Base-by-base conservation (phyloP, 2,888 invertebrate species). In the Pterostichus madidus region DNA sequence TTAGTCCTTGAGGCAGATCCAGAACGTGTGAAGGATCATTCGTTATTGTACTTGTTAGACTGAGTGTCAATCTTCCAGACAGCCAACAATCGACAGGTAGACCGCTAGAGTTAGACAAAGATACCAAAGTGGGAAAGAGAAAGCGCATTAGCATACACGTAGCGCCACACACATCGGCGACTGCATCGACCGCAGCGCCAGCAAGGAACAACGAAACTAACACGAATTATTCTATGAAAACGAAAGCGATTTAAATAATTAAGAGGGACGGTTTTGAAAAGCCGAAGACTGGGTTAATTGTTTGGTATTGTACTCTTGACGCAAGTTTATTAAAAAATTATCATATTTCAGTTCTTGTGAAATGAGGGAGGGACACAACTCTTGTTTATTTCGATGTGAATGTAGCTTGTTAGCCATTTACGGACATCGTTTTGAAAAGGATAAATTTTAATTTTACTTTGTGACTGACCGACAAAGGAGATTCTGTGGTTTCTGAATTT, bases 291-390 rank as follows among this genome's bases (percentile, higher is more conserved):
- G 56, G 17, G 56, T 56, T 56, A 56, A 56, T 56, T 56, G 56
- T 56, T 56, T 56, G 56, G 44, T 71, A 71, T 71, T 71, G 68
- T 71, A 44, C 39, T 71, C 39, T 39, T 71, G 68, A 71, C 68
- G 39, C 17, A 71, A 15, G 44, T 17, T 71, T 71, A 71, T 71
- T 71, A 71, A 71, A 71, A 71, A 71, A 71, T 71, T 71, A 71
- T 71, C 68, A 71, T 71, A 71, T 71, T 71, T 71, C 39, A 71
- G 56, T 56, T 71, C 7, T 71, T 71, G 39, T 39, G 68, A 71
- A 71, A 71, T 15, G 17, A 39, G 10, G 68, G 68, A 39, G 44
- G 46, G 44, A 71, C 68, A 56, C 11, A 11, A 56, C 13, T 56
- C 17, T 56, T 13, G 56, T 56, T 56, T 56, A 56, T 56, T 56